These are phyloP conservation scores for Lutraria lutraria DNA, from an alignment of 2,888 invertebrate genomes.

Conservation along the genomic window DNA sequence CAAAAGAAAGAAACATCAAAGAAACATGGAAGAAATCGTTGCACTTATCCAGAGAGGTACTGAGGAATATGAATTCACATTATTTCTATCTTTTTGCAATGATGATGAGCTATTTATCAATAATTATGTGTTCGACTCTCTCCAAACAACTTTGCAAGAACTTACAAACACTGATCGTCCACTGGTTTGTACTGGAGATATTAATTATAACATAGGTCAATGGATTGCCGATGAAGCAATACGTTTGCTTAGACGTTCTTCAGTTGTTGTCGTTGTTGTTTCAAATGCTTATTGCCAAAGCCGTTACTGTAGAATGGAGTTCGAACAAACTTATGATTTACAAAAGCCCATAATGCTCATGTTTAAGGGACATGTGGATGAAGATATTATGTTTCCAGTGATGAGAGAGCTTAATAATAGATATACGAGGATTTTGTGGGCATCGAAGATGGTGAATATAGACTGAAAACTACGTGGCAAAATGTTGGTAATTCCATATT, in stretches of 20 bases:
- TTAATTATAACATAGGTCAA: no score
- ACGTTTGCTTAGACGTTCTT: background rate
- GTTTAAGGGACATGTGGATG: no score
- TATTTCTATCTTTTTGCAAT: conserved; percentile 1
- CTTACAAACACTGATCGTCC: no score
- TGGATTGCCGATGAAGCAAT: no score
- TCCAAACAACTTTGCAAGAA: background rate
- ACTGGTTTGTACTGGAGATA: no score
- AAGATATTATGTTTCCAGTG: background rate
- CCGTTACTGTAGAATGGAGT: conserved; percentile 1
- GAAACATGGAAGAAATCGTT: no score
- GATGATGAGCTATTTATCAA: conserved; percentile 6
- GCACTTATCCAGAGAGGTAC: no score
- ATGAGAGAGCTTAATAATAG: background rate
- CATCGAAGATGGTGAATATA: background rate
- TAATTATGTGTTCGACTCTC: background rate
- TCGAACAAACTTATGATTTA: conserved; percentile 24
- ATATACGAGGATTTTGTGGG: background rate
- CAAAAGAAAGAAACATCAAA: no score
- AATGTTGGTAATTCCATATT: background rate
- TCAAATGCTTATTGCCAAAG: conserved; percentile 16
- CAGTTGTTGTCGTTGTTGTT: background rate
- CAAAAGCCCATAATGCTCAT: conserved; percentile 9
- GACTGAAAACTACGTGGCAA: background rate
- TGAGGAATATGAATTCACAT: conserved; percentile 5